These are phyloP conservation scores for Rhagoletis pomonella DNA, from an alignment of 1,140 invertebrate genomes.

Conservation along the genomic window DNA sequence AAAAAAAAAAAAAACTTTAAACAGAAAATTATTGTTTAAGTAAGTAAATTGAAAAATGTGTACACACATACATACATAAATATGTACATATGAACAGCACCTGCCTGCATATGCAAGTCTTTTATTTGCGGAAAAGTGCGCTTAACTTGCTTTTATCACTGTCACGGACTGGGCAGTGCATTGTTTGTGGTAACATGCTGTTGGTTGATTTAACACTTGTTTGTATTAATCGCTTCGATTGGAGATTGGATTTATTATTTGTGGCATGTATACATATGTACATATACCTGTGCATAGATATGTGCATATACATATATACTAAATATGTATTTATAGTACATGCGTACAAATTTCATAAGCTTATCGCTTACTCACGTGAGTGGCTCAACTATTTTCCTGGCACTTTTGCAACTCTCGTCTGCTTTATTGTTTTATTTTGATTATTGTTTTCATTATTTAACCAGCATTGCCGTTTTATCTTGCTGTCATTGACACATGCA, in stretches of 20 bases:
- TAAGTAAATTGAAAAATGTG: background rate
- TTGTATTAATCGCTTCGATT: no score
- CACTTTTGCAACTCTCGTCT: background rate
- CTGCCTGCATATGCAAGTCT: background rate
- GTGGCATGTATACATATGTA: background rate
- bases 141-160: background rate
- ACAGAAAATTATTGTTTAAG: slow-evolving; percentile 17
- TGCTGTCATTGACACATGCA: background rate
- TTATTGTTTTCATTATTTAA: background rate
- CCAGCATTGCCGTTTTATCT: background rate
- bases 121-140: slow-evolving; percentile 7
- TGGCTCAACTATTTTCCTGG: no score
- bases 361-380: no score
- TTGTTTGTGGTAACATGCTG: background rate
- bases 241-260: background rate
- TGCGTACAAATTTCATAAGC: background rate
- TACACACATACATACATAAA: background rate
- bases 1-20: background rate
- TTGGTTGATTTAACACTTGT: no score
- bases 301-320: background rate
- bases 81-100: background rate
- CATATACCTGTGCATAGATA: background rate
- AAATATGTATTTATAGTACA: background rate
- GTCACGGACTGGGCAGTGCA: background rate
- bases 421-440: background rate